Evolutionary conservation across 2,888 invertebrate genomes (phyloP).

Genomic region (Campopleginae sp.): DNA sequence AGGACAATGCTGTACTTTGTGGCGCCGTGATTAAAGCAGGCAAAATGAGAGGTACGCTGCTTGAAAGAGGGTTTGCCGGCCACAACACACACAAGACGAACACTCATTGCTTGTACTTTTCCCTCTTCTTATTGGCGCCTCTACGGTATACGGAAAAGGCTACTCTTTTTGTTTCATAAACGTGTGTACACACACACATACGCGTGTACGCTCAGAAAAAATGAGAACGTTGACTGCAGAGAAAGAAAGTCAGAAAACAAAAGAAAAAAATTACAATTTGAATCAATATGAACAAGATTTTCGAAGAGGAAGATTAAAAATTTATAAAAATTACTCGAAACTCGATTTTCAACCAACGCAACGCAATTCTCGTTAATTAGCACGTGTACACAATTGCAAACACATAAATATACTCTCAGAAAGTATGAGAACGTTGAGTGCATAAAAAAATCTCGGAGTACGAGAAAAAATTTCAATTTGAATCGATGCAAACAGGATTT

Average conservation of each 20-base stretch:
- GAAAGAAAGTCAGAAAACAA: slow-evolving; percentile 33
- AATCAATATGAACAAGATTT: slow-evolving; percentile 53
- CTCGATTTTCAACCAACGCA: too few species aligned
- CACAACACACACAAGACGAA: slow-evolving; percentile 58
- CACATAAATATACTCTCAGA: too few species aligned
- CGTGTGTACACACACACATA: slow-evolving; percentile 2
- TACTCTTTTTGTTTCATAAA: slow-evolving; percentile 53
- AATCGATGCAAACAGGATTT: too few species aligned
- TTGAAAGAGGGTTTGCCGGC: slow-evolving; percentile 53
- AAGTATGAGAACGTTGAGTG: too few species aligned
- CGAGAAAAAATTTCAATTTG: too few species aligned
- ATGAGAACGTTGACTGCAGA: slow-evolving; percentile 31
- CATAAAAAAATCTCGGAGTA: too few species aligned
- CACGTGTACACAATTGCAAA: neutral
- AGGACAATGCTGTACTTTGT: slow-evolving; percentile 81
- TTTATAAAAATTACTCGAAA: too few species aligned
- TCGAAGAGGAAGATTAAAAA: too few species aligned
- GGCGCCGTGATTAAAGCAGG: slow-evolving; percentile 78
- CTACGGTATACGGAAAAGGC: slow-evolving; percentile 34
- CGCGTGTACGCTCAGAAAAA: too few species aligned
- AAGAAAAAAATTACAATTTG: slow-evolving; percentile 47
- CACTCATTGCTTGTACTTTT: slow-evolving; percentile 32
- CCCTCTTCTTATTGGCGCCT: slow-evolving; percentile 24
- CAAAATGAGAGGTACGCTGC: slow-evolving; percentile 43
- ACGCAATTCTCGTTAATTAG: too few species aligned